Evolutionary conservation across 53 echinoderm and acorn worm species (phyloP), one percentile per base, ranked within the genome.

Genomic region (Echinarachnius parma): DNA sequence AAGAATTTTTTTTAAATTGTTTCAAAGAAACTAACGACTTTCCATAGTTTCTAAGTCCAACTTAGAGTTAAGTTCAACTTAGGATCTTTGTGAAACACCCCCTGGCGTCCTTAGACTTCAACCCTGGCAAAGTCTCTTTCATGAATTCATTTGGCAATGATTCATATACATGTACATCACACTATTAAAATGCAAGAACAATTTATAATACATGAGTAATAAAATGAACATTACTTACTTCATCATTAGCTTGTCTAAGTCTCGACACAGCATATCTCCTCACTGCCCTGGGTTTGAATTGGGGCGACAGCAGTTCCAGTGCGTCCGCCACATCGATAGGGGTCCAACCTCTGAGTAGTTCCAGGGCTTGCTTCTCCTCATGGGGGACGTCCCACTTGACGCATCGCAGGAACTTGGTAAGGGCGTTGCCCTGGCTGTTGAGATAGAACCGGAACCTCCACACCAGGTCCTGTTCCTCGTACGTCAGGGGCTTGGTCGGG

Each of bases 271-370:
- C 98, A 77, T 86, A 98, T 50, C 88, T 79, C 62, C 98, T 85
- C 2, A 98, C 98, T 1, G 88, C 88, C 21, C 88, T 87, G 58
- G 88, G 88, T 54, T 54, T 91, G 58, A 98, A 98, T 68, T 88
- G 98, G 10, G 98, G 98, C 0, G 98, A 92, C 31, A 98, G 74
- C n/a, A 98, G 85, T 78, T 98, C 98, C 42, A 98, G 81, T 19
- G 98, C 91, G 80, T 98, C 98, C 11, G 86, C 92, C 15, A 98
- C 98, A 69, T 98, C 98, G 18, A 98, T 98, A 3, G 91, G 91
- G 31, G 77, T 80, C 98, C 98, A 98, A 33, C 66, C 82, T 48
- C 83, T 42, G 24, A 92, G 80, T 14, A 98, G 66, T 33, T 98
- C 96, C 52, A 98, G 39, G 5, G 91, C 98, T 53, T 98, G 98